Evolutionary conservation across 1,140 invertebrate species (phyloP).

Genomic region (Trichomalopsis sarcophagae): DNA sequence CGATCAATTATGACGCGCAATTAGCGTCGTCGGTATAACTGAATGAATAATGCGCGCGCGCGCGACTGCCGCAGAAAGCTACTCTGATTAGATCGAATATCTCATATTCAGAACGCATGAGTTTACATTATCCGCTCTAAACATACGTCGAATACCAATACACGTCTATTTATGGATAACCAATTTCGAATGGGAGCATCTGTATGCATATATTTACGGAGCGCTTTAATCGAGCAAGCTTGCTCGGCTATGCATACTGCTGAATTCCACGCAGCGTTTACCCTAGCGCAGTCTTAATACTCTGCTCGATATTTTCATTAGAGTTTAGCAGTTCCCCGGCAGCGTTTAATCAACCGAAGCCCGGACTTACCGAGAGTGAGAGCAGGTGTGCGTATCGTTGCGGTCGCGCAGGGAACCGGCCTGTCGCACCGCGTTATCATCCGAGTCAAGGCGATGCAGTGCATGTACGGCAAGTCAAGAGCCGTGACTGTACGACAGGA

Average conservation of each 20-base stretch:
- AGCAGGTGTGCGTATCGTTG: constrained; percentile 37
- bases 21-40: background rate
- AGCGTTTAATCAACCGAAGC: constrained; percentile 36
- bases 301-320: constrained; percentile 17
- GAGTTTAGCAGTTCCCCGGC: background rate
- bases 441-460: background rate
- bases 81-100: background rate
- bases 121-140: background rate
- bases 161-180: background rate
- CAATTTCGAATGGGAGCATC: background rate
- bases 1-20: background rate
- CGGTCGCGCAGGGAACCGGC: constrained; percentile 9
- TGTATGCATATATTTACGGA: background rate
- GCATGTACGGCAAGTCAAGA: too few relatives aligned
- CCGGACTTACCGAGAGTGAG: background rate
- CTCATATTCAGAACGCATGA: background rate
- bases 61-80: background rate
- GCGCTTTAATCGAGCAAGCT: background rate
- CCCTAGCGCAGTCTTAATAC: constrained; percentile 13
- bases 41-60: background rate
- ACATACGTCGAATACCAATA: background rate
- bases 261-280: background rate
- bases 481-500: background rate
- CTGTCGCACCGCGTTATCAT: constrained; percentile 29
- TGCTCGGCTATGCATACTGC: background rate